phyloP scores from a whole-genome alignment of 2,888 invertebrate genomes.

The Theodoxus fluviatilis region DNA sequence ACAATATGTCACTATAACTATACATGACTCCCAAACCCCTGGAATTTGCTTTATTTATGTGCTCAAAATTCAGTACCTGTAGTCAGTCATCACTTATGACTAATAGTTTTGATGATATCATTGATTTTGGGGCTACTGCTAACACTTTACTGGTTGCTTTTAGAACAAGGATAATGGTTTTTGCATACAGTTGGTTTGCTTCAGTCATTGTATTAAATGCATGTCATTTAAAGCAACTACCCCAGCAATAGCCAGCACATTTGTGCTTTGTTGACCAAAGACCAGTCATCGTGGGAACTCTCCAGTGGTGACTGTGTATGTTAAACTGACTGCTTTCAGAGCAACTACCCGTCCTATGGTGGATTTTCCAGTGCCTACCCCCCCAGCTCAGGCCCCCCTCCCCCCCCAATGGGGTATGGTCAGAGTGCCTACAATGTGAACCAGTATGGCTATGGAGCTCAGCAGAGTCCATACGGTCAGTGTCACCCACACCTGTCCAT shows the following conservation, averaged over 20 bases:
- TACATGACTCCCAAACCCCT: no score
- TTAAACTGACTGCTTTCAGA: constrained; percentile 25
- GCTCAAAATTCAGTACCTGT: no score
- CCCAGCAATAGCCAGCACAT: not conserved
- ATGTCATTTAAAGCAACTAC: not conserved
- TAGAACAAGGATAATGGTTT: not conserved
- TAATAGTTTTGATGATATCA: no score
- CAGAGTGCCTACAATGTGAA: constrained; percentile 40
- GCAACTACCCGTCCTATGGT: constrained; percentile 34
- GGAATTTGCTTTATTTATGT: no score
- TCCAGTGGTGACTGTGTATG: not conserved
- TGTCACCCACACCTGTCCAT: no score
- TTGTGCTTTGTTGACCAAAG: not conserved
- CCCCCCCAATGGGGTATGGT: constrained; percentile 34
- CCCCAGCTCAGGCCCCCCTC: constrained; percentile 38
- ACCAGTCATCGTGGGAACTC: not conserved
- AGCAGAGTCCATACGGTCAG: no score
- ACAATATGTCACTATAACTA: no score
- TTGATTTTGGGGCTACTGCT: no score
- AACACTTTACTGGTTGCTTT: no score
- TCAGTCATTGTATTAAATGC: not conserved
- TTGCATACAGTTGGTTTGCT: not conserved
- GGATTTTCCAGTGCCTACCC: constrained; percentile 32
- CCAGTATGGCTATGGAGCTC: constrained; percentile 30
- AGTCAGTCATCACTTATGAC: no score